Conservation (phyloP, 2,797 vertebrate species). For the Peromyscus attwateri region DNA sequence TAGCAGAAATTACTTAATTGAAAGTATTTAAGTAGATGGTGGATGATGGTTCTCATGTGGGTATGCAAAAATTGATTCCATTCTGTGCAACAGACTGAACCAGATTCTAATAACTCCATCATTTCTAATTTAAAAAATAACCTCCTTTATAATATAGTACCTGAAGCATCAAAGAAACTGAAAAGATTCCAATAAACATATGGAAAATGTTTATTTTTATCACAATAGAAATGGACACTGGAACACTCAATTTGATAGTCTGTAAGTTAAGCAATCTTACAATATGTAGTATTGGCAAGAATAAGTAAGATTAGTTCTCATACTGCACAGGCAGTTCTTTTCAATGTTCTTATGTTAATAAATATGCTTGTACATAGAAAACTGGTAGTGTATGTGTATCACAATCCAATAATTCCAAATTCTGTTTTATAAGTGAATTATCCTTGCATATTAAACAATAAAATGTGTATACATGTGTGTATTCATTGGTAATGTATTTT, state of each 20-base stretch:
- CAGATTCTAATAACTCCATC: not conserved
- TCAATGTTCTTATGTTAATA: not conserved
- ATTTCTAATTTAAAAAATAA: slow-evolving; percentile 23
- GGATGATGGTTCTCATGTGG: not conserved
- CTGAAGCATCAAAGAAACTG: not conserved
- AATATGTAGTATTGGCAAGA: not conserved
- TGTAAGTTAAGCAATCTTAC: not conserved
- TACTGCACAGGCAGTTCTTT: not conserved
- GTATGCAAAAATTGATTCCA: slow-evolving; percentile 20
- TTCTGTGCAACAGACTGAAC: not conserved
- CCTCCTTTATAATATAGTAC: not conserved
- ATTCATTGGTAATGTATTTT: not conserved
- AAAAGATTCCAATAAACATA: not conserved
- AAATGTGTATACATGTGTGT: not conserved
- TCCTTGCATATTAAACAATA: not conserved
- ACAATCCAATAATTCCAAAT: not conserved
- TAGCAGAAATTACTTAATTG: slow-evolving; percentile 45
- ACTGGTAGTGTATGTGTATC: not conserved
- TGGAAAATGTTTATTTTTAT: not conserved
- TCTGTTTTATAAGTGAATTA: not conserved
- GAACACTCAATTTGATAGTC: not conserved
- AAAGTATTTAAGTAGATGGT: slow-evolving; percentile 46
- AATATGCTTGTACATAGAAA: not conserved
- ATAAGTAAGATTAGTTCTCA: not conserved
- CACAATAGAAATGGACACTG: not conserved